Evolutionary conservation across 2,113 vertebrate genomes (phyloP).

Genomic region (Upupa epops): DNA sequence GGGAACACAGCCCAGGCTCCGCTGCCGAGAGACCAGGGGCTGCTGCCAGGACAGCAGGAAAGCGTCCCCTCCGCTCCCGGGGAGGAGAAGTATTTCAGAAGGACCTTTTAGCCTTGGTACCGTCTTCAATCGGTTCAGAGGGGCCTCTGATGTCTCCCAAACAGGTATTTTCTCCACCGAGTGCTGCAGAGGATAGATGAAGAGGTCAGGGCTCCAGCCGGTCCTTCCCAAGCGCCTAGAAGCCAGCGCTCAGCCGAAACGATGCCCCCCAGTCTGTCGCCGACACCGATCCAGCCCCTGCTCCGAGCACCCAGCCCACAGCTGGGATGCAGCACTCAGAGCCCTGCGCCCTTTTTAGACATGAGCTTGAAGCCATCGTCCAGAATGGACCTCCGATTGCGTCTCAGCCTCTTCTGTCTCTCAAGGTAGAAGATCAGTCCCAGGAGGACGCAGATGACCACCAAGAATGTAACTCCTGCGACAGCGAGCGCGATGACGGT

Average conservation of each 20-base stretch:
- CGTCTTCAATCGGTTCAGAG: background rate
- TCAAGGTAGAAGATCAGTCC: constrained; percentile 57
- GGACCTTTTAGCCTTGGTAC: background rate
- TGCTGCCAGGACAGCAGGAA: background rate
- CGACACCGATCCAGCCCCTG: background rate
- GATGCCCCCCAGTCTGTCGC: background rate
- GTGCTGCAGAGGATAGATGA: background rate
- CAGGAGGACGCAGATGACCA: constrained; percentile 33
- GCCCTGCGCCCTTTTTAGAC: constrained; percentile 43
- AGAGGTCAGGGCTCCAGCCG: background rate
- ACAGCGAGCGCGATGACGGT: constrained; percentile 47
- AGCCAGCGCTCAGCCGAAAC: background rate
- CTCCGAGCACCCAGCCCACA: background rate
- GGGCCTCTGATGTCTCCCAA: background rate
- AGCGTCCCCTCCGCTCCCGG: background rate
- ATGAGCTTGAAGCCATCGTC: constrained; percentile 79
- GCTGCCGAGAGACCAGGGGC: background rate
- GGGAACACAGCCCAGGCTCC: background rate
- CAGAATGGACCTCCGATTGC: constrained; percentile 78
- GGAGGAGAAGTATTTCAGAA: background rate
- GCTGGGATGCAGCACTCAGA: constrained; percentile 7
- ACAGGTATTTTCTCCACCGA: background rate
- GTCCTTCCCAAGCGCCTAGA: background rate
- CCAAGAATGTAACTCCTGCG: constrained; percentile 42
- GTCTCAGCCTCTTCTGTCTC: constrained; percentile 66